A percentile compares a stretch with the other conserved stretches of the same genome.
These are phyloP conservation scores for Helarctos malayanus DNA, from an alignment of 2,797 vertebrate genomes.

Conservation along the genomic window DNA sequence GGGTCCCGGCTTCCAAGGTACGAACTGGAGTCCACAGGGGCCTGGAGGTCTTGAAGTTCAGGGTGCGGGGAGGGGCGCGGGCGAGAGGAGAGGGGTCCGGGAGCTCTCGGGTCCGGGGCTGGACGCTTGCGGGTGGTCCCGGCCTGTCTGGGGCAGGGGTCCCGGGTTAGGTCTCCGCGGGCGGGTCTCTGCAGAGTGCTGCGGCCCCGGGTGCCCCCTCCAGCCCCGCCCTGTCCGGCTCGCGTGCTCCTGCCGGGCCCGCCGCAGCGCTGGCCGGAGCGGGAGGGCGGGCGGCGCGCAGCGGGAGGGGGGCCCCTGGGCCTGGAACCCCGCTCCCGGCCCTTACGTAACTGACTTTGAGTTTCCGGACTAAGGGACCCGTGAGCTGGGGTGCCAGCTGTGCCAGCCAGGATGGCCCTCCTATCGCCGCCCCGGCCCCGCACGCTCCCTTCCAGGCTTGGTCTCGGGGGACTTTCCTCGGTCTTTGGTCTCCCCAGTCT, in stretches of 20 bases:
- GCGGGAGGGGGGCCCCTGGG: background rate
- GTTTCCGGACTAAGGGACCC: constrained; percentile 71
- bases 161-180: background rate
- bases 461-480: constrained; percentile 52
- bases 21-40: background rate
- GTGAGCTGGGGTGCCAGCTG: constrained; percentile 18
- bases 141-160: background rate
- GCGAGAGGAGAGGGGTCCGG: background rate
- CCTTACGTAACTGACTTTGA: constrained; percentile 83
- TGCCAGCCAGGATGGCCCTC: constrained; percentile 18
- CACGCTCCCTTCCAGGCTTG: background rate
- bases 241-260: background rate
- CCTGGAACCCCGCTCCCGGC: constrained; percentile 45
- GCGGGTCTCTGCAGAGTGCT: background rate
- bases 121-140: background rate
- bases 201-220: background rate
- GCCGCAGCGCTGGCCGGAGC: background rate
- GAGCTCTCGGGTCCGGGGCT: constrained; percentile 18
- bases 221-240: constrained; percentile 57
- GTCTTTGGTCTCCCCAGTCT: background rate
- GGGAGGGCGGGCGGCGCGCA: background rate
- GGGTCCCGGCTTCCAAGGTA: background rate
- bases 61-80: background rate
- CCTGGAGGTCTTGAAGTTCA: constrained; percentile 65
- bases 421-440: background rate